Base-by-base conservation (phyloP, 2,797 vertebrate species). In the Sebastes melanostomus region DNA sequence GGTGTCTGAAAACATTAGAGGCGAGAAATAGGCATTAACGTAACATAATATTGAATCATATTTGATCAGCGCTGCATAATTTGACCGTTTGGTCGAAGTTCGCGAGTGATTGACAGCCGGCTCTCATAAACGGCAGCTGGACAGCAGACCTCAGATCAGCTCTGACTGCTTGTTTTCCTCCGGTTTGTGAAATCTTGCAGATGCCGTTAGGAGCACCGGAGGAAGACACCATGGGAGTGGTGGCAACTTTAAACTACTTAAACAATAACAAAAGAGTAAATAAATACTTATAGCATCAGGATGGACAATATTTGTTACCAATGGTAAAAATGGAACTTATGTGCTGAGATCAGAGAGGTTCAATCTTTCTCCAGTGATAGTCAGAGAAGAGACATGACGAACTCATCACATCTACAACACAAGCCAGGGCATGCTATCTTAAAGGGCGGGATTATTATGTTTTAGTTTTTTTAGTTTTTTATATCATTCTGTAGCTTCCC, bases 331-430 rank as follows among this genome's bases (percentile, higher is more conserved):
- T 42, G 2, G 3, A 34, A 25, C 2, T 14, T 13, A 3, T 13
- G 16, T 67, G 73, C 59, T 72, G 58, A 77, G 79, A 85, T 91
- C 90, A 93, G 91, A 93, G 81, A 29, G 63, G 18, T 65, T 83
- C 22, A 82, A 66, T 89, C 59, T 91, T 88, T 93, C 89, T 91
- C 80, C 91, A 93, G 54, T 50, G 24, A 29, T 10, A 20, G 71
- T 94, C 93, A 93, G 92, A 94, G 90, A 95, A 93, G 92, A 91
- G 92, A 94, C 92, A 93, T 90, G 85, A 81, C 1, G 72, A 67
- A 75, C 81, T 86, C 84, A 91, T 91, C 92, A 92, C 74, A 81
- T 87, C 80, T 55, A 20, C 66, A 83, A 61, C 68, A 56, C 13
- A 22, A 52, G 30, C 9, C n/a, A 6, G 0, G 2, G 3, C 14